phyloP scores from a whole-genome alignment of 2,113 vertebrate species.

The Clarias batrachus region DNA sequence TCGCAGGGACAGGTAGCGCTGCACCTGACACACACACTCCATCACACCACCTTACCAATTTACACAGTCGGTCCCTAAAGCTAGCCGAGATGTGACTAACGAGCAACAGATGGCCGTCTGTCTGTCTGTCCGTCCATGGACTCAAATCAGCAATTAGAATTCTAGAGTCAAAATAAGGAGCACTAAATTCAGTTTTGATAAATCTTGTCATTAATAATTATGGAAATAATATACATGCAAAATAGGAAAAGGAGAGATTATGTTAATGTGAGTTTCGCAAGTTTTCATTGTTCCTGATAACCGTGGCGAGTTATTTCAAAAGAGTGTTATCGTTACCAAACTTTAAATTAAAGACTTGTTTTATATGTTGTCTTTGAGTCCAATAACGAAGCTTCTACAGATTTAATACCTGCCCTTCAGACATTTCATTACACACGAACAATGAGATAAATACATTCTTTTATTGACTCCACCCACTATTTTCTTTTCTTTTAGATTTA shows the following conservation, averaged over 20 bases:
- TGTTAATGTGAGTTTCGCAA: not conserved
- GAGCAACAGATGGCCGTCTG: not conserved
- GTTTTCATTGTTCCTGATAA: not conserved
- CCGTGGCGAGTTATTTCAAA: not conserved
- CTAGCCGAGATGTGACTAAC: not conserved
- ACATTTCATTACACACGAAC: not conserved
- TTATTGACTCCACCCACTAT: not conserved
- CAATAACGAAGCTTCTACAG: not conserved
- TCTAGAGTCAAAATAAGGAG: not conserved
- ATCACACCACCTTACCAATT: constrained; percentile 16
- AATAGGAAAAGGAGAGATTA: not conserved
- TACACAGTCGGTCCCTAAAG: not conserved
- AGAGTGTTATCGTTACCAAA: not conserved
- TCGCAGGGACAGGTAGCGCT: constrained; percentile 41
- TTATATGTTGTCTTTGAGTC: not conserved
- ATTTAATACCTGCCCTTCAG: not conserved
- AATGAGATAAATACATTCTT: not conserved
- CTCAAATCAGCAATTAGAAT: not conserved
- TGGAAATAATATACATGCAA: not conserved
- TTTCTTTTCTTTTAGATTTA: not conserved
- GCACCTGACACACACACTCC: constrained; percentile 23
- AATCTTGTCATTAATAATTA: not conserved
- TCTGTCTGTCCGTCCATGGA: not conserved
- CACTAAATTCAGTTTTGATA: not conserved
- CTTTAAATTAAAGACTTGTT: not conserved